Evolutionary conservation across 1,140 invertebrate genomes (phyloP), one percentile per base, ranked within the genome.

Genomic region (Aphis gossypii): DNA sequence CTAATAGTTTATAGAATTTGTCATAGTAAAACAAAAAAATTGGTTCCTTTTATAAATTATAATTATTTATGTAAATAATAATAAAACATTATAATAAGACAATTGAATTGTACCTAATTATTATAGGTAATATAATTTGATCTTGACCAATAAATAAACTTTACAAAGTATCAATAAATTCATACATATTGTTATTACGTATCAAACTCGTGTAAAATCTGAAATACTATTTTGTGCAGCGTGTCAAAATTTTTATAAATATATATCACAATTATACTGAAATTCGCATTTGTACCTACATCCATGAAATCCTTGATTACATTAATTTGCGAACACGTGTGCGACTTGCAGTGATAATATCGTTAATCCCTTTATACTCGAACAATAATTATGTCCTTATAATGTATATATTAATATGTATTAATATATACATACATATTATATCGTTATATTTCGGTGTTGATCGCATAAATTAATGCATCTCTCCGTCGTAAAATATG

Each of bases 191-290:
- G 1, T 41, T 76, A n/a, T 20, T n/a, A 76, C n/a, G n/a, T n/a
- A 14, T 76, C 18, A 76, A 76, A 76, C 60, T 3, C 0, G 4
- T n/a, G 60, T n/a, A n/a, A 76, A 76, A 76, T n/a, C 60, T 6
- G 14, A 76, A 76, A 76, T 6, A 76, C 30, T 76, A n/a, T n/a
- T 51, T 51, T n/a, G n/a, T 76, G 14, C 11, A 76, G n/a, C 60
- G 30, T 76, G 30, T 76, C 60, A n/a, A 76, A 30, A 18, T 14
- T n/a, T n/a, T 5, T 35, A n/a, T 68, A 30, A 68, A 68, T n/a
- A 68, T 30, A n/a, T 68, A 76, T 76, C 18, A 76, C 60, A 76
- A n/a, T 76, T 76, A 76, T 76, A 76, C 60, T 76, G 60, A 76
- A 76, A 76, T 6, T 68, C 60, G 60, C 60, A 76, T 76, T 76